Evolutionary conservation across 2,113 vertebrate species (phyloP), one percentile per base, ranked within the genome.

Genomic region (Chionis minor): DNA sequence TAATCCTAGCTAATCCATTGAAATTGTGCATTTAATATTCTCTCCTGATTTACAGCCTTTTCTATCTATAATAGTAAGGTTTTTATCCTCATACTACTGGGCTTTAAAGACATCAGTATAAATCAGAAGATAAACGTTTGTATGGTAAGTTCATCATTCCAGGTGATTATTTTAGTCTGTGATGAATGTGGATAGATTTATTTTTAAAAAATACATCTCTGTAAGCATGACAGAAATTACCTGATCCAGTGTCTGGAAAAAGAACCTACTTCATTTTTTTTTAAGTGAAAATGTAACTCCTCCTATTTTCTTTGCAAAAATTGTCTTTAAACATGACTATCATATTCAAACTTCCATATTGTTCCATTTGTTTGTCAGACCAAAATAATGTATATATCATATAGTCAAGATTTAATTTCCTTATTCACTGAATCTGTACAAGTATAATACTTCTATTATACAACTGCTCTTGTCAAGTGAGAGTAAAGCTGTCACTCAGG

Each of bases 1-100:
- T 97, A 96, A 96, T 97, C 52, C 35, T 80, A 83, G 32, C 62
- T 93, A 96, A 96, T 86, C 56, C 47, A 78, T 94, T 81, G 93
- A 95, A 93, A 89, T 65, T 89, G 33, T 81, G 71, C 63, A 84
- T 49, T 91, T 94, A 89, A 38, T 75, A 94, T 83, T 95, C 32
- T 96, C 14, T 86, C 51, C 11, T 84, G 49, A 91, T 92, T 91
- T 84, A 73, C 21, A 55, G 5, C 44, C 55, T 96, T 70, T 72
- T 42, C 52, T 90, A 90, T 86, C 19, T 82, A 59, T 78, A 55
- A 74, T 30, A 87, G 32, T 91, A 90, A 91, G 93, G 15, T 22
- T 75, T 95, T 96, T 94, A 74, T 67, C 12, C 10, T 95, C 35
- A 67, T 88, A 42, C 8, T 87, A 14, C 27, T 51, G 52, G 52